Conservation (phyloP, 2,888 invertebrate genomes). For the Amphipyra tragopoginis region DNA sequence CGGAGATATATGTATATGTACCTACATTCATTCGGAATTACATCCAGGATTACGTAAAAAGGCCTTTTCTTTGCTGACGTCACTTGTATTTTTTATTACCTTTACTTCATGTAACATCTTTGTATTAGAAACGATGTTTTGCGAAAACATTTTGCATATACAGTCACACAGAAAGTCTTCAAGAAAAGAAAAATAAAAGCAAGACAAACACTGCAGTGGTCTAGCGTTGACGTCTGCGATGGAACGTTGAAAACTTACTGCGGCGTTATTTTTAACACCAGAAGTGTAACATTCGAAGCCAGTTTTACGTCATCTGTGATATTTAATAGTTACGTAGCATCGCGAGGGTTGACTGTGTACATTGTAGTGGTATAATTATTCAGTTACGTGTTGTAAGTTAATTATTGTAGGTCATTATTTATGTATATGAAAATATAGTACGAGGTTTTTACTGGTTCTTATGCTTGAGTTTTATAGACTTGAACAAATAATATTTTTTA, state of each 20-base stretch:
- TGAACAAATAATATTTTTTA: no score
- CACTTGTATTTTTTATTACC: conserved; percentile 4
- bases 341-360: conserved; percentile 31
- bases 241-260: conserved; percentile 45
- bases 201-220: conserved; percentile 48
- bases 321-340: conserved; percentile 11
- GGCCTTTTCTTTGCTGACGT: conserved; percentile 16
- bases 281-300: conserved; percentile 16
- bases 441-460: no score
- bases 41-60: conserved; percentile 46
- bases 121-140: not conserved
- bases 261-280: conserved; percentile 52
- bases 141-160: not conserved
- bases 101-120: conserved; percentile 19
- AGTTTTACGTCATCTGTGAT: conserved; percentile 22
- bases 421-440: conserved; percentile 6
- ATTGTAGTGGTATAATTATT: conserved; percentile 21
- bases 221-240: conserved; percentile 47
- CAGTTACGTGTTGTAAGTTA: conserved; percentile 18
- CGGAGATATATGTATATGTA: conserved; percentile 10
- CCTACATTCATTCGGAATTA: conserved; percentile 20
- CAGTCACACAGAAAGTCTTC: not conserved
- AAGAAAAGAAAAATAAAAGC: conserved; percentile 14
- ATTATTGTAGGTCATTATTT: conserved; percentile 24
- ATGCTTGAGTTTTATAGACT: no score